A percentile compares a stretch with the other conserved stretches of the same genome.
phyloP scores from a whole-genome alignment of 2,888 invertebrate species.

The Lamproptera curius region DNA sequence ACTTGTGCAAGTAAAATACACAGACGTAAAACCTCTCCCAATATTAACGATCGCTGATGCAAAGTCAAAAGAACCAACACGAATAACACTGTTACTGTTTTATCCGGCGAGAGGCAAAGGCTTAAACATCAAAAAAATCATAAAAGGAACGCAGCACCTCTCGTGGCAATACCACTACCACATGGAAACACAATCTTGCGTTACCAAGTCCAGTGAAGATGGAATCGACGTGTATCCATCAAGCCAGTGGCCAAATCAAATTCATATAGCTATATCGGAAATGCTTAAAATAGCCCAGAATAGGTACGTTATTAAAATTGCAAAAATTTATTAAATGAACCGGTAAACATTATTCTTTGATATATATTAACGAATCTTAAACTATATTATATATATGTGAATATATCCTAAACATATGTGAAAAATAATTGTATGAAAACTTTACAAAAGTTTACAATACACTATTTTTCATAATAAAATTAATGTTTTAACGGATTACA shows the following conservation, averaged over 20 bases:
- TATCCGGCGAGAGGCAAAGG: constrained; percentile 52
- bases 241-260: constrained; percentile 77
- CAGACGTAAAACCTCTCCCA: constrained; percentile 50
- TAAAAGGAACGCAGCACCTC: constrained; percentile 76
- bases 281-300: constrained; percentile 74
- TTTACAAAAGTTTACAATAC: too few relatives aligned
- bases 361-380: too few relatives aligned
- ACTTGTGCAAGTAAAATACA: constrained; percentile 56
- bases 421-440: too few relatives aligned
- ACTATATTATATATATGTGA: too few relatives aligned
- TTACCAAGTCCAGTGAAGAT: constrained; percentile 81
- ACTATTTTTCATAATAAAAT: too few relatives aligned
- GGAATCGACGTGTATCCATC: constrained; percentile 79
- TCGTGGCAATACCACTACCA: constrained; percentile 83
- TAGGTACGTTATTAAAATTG: too few relatives aligned
- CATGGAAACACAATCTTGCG: constrained; percentile 82
- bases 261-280: constrained; percentile 71
- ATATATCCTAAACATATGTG: too few relatives aligned
- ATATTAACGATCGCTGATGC: constrained; percentile 47
- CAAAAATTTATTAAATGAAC: too few relatives aligned
- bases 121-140: constrained; percentile 57
- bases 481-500: too few relatives aligned
- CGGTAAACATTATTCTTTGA: too few relatives aligned
- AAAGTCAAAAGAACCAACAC: constrained; percentile 41
- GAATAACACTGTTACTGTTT: constrained; percentile 37